Percentiles rank a stretch among this genome's conserved stretches.
phyloP scores from a whole-genome alignment of 2,113 vertebrate genomes.

The Cervus canadensis region DNA sequence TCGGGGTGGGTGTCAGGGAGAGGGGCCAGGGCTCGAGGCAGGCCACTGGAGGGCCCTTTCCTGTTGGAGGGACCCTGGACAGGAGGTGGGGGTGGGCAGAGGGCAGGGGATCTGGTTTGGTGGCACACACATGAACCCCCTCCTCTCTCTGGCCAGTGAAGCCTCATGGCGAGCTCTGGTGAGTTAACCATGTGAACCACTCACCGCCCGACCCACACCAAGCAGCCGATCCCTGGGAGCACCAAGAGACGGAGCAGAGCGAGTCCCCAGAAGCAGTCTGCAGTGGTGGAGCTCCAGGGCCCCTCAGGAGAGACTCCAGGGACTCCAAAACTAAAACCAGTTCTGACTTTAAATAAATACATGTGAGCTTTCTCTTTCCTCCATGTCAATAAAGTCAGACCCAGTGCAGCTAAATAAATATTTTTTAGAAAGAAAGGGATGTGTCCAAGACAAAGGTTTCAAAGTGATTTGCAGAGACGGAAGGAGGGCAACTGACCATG shows the following conservation, averaged over 20 bases:
- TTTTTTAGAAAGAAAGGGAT: neutral
- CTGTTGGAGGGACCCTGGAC: neutral
- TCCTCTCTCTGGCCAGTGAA: neutral
- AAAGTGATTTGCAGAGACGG: too few relatives aligned
- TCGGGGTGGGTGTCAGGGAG: too few relatives aligned
- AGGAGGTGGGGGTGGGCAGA: neutral
- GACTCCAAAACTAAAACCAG: neutral
- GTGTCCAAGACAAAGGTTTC: neutral
- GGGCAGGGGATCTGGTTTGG: neutral
- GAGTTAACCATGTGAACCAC: neutral
- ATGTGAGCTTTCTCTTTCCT: neutral
- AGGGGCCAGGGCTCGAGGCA: neutral
- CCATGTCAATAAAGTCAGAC: neutral
- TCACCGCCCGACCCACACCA: neutral
- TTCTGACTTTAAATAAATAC: too few relatives aligned
- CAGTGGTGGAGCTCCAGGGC: neutral
- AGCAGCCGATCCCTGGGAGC: too few relatives aligned
- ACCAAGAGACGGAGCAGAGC: too few relatives aligned
- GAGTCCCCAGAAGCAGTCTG: neutral
- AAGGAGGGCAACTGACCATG: neutral
- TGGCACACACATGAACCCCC: too few relatives aligned
- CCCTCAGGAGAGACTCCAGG: neutral
- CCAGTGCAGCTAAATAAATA: neutral
- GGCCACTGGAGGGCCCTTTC: neutral
- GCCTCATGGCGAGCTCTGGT: neutral